phyloP scores from a whole-genome alignment of 92 coral and sea anemone genomes.

The Pocillopora meandrina region DNA sequence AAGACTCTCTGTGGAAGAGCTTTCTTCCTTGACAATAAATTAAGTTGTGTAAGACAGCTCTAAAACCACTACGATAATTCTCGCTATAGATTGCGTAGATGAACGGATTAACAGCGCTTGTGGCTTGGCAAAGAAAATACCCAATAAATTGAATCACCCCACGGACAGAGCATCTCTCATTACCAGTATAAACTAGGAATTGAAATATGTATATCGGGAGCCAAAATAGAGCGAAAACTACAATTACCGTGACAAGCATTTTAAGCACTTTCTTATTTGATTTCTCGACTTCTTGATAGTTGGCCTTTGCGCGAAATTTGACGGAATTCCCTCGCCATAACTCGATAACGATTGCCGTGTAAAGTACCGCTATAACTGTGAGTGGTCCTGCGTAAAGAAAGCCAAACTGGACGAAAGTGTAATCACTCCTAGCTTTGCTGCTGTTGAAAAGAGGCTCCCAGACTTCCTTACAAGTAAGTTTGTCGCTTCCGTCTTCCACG shows the following conservation, averaged over 20 bases:
- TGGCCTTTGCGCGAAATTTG: slow-evolving; percentile 9
- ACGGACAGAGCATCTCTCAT: background rate
- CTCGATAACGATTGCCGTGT: slow-evolving; percentile 56
- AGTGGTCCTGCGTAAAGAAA: slow-evolving; percentile 61
- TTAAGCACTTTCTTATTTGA: slow-evolving; percentile 61
- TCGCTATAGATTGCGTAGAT: slow-evolving; percentile 62
- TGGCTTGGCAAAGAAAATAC: slow-evolving; percentile 49
- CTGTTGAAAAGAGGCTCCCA: slow-evolving; percentile 50
- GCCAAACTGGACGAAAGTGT: slow-evolving; percentile 46
- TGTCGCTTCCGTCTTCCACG: slow-evolving; percentile 6
- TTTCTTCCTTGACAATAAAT: slow-evolving; percentile 8
- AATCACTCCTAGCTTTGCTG: slow-evolving; percentile 26
- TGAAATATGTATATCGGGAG: slow-evolving; percentile 51
- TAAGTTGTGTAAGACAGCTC: slow-evolving; percentile 2
- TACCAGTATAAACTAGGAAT: slow-evolving; percentile 18
- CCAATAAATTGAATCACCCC: slow-evolving; percentile 25
- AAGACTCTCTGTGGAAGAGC: background rate
- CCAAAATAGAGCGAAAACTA: slow-evolving; percentile 65
- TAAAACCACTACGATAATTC: slow-evolving; percentile 53
- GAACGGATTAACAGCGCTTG: slow-evolving; percentile 58
- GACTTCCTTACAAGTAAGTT: slow-evolving; percentile 13
- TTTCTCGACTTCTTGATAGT: slow-evolving; percentile 20
- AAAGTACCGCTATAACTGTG: slow-evolving; percentile 43
- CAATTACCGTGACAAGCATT: slow-evolving; percentile 54
- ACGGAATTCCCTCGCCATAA: slow-evolving; percentile 57